phyloP scores from a whole-genome alignment of 2,797 vertebrate species.

The Alosa sapidissima region DNA sequence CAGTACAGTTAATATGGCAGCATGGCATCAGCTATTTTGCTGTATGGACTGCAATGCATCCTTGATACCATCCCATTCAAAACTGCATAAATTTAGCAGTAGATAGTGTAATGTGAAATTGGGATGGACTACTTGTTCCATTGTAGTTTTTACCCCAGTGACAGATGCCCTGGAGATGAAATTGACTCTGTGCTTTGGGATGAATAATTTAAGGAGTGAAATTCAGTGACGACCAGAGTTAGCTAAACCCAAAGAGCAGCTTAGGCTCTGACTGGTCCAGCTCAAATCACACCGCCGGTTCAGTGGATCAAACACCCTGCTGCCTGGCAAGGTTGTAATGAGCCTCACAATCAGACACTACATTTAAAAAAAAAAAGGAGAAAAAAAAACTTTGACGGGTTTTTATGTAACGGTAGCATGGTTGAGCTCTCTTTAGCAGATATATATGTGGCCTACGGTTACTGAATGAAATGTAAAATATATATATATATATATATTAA shows the following conservation, averaged over 20 bases:
- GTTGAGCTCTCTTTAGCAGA: neutral
- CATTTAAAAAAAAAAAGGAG: conserved; percentile 13
- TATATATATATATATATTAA: conserved; percentile 33
- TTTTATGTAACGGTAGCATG: neutral
- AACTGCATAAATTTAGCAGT: neutral
- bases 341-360: conserved; percentile 35
- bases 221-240: conserved; percentile 30
- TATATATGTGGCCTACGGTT: conserved; percentile 18
- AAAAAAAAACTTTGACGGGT: neutral
- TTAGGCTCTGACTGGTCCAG: neutral
- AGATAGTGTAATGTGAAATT: neutral
- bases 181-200: neutral
- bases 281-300: conserved; percentile 33
- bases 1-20: neutral
- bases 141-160: neutral
- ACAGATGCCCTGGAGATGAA: neutral
- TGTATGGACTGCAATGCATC: neutral
- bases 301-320: conserved; percentile 44
- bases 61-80: neutral
- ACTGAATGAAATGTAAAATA: conserved; percentile 9
- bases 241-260: conserved; percentile 6
- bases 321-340: conserved; percentile 35
- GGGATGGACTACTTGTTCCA: neutral
- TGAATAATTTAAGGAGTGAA: conserved; percentile 20
- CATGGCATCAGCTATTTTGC: neutral